Percentiles rank a stretch among this genome's conserved stretches.
Evolutionary conservation across 2,113 vertebrate species (phyloP).

Genomic region (Tetraodon nigroviridis): DNA sequence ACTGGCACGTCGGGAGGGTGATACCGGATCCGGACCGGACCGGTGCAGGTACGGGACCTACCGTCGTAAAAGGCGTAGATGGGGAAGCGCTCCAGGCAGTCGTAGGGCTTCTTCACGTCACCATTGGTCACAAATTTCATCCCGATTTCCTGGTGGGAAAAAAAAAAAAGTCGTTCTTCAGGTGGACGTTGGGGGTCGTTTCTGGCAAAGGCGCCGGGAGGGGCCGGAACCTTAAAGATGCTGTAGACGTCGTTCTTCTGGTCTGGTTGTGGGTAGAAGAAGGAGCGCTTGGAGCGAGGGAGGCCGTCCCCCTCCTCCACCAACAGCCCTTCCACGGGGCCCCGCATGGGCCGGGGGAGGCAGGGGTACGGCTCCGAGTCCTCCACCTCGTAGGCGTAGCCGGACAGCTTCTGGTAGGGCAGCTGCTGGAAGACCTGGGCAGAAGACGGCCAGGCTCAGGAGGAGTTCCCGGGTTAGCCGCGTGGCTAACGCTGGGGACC

Average conservation of each 20-base stretch:
- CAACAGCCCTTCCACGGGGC: not conserved
- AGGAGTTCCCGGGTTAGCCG: too few relatives aligned
- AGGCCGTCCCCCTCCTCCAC: not conserved
- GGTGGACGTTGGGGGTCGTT: not conserved
- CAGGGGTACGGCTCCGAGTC: slow-evolving; percentile 43
- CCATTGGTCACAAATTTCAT: slow-evolving; percentile 69
- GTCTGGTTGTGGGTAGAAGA: not conserved
- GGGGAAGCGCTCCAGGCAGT: not conserved
- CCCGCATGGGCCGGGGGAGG: not conserved
- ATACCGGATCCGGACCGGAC: too few relatives aligned
- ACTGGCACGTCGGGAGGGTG: too few relatives aligned
- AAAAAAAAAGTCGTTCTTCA: not conserved
- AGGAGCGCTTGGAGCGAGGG: not conserved
- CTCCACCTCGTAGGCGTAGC: slow-evolving; percentile 52
- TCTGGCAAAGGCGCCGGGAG: too few relatives aligned
- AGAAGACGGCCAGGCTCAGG: not conserved
- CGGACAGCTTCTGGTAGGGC: slow-evolving; percentile 67
- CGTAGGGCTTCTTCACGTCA: slow-evolving; percentile 51
- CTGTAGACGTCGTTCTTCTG: slow-evolving; percentile 58
- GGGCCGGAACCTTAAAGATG: slow-evolving; percentile 58
- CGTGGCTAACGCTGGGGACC: not conserved
- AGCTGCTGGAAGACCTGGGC: slow-evolving; percentile 73
- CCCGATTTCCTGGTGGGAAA: slow-evolving; percentile 53
- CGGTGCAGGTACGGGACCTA: slow-evolving; percentile 5
- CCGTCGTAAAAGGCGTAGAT: not conserved